Conservation (phyloP, 2,797 vertebrate genomes). For the Gambusia yucatana region DNA sequence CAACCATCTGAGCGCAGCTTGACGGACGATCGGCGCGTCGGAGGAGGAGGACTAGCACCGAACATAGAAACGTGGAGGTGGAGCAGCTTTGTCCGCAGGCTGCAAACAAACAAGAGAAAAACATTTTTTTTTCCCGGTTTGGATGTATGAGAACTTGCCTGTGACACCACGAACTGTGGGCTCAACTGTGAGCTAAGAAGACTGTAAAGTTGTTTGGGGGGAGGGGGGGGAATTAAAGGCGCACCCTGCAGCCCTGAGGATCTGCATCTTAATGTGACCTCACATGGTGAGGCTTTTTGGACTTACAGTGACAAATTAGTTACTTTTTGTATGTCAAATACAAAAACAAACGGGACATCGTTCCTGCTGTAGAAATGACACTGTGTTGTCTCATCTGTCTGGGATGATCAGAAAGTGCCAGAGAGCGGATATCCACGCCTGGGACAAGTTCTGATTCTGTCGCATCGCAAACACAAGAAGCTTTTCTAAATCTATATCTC, state of each 20-base stretch:
- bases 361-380: slow-evolving; percentile 17
- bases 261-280: slow-evolving; percentile 56
- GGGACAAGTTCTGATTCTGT: slow-evolving; percentile 70
- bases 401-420: slow-evolving; percentile 58
- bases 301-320: slow-evolving; percentile 35
- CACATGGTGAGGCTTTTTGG: slow-evolving; percentile 53
- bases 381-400: slow-evolving; percentile 16
- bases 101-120: slow-evolving; percentile 2
- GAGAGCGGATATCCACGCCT: slow-evolving; percentile 65
- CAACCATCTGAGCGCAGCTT: slow-evolving; percentile 43
- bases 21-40: slow-evolving; percentile 65
- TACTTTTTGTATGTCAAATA: not conserved
- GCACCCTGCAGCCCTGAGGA: slow-evolving; percentile 66
- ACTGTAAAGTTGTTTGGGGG: slow-evolving; percentile 66
- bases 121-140: slow-evolving; percentile 4
- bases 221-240: slow-evolving; percentile 55
- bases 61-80: slow-evolving; percentile 42
- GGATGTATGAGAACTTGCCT: slow-evolving; percentile 59
- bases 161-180: slow-evolving; percentile 34
- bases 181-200: slow-evolving; percentile 40
- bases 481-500: slow-evolving; percentile 31
- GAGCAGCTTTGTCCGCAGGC: slow-evolving; percentile 29
- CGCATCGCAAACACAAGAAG: slow-evolving; percentile 34
- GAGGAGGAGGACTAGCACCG: slow-evolving; percentile 40
- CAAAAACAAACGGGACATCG: slow-evolving; percentile 12